Evolutionary conservation across 2,797 vertebrate species (phyloP), one percentile per base, ranked within the genome.

Genomic region (Xiphorhynchus erythropygius): DNA sequence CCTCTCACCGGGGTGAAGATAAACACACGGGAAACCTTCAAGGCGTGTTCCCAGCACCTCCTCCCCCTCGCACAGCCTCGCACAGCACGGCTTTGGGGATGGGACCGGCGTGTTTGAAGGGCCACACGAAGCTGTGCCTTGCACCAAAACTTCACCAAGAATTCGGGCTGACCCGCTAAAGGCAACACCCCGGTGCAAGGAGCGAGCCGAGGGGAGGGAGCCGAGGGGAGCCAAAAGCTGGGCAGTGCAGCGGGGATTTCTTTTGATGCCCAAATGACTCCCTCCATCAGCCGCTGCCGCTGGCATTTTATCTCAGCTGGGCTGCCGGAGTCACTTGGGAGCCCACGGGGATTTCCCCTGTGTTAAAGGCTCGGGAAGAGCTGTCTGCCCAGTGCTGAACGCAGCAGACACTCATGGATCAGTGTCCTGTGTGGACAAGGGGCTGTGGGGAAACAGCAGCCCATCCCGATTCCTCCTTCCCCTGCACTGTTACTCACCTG

Each of bases 1-100:
- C 92, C 79, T 90, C 96, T 96, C 94, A 42, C 57, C 94, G 97
- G 97, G 97, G 97, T 97, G 96, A 98, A 97, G 97, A 98, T 97
- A 97, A 98, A 97, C 97, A 98, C 97, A 97, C 97, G 89, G 87
- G 95, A 95, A 93, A 85, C 82, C 97, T 96, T 93, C 94, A 95
- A 95, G 94, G 96, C 94, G 95, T 83, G 84, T 97, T 97, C 94
- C 94, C 96, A 96, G 91, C 95, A 85, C 93, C 87, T 96, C 95
- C 88, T 91, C 96, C 90, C 91, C 85, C 92, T 71, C 85, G 69
- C 93, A 33, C 77, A 90, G 74, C 56, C 18, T 3, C 3, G 2
- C 78, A 69, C 35, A 69, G 18, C 33, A 5, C 2, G 0, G 79
- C 80, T 95, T 78, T 87, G 65, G 84, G 91, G 93, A 87, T 50